Evolutionary conservation across 2,113 vertebrate genomes (phyloP), one percentile per base, ranked within the genome.

Genomic region (Chunga burmeisteri): DNA sequence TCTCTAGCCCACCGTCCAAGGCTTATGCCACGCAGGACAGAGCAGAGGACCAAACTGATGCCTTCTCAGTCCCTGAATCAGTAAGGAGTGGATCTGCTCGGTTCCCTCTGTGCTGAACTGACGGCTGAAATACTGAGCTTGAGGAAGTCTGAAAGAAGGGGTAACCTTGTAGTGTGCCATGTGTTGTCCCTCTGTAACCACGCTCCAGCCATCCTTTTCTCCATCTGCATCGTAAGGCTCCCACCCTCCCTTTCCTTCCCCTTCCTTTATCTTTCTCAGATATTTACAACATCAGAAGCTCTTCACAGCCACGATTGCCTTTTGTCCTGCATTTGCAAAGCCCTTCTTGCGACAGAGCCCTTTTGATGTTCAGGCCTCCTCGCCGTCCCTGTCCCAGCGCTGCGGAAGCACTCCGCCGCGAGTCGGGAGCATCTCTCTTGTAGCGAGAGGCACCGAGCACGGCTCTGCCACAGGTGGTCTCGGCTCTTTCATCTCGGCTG

Each of bases 391-490:
- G 34, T 23, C 38, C 38, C 38, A 38, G 38, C 38, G 38, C 38
- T 38, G 38, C 38, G 38, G 38, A 38, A 38, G 38, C 52, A 0
- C 42, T 2, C 7, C 3, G 13, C 73, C 1, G 19, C 1, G 10
- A 19, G 61, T 2, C 1, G 8, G 74, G 36, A 34, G 23, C 3
- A 0, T 21, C n/a, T 27, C 46, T 32, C 36, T 2, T 4, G 16
- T 4, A 5, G 22, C 1, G 7, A 32, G 79, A 38, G 1, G 9
- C 1, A 2, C 30, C 3, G 15, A 42, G 50, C n/a, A 0, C 1
- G 26, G 68, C 66, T 79, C 21, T 79, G 83, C 65, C 40, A 6
- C 2, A 10, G 40, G 30, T 67, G 70, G 9, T 44, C 50, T 30
- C 36, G 2, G 36, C 63, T 11, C 40, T 5, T 17, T 74, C 49